Evolutionary conservation across 2,113 vertebrate genomes (phyloP).

Genomic region (Burhinus bistriatus): DNA sequence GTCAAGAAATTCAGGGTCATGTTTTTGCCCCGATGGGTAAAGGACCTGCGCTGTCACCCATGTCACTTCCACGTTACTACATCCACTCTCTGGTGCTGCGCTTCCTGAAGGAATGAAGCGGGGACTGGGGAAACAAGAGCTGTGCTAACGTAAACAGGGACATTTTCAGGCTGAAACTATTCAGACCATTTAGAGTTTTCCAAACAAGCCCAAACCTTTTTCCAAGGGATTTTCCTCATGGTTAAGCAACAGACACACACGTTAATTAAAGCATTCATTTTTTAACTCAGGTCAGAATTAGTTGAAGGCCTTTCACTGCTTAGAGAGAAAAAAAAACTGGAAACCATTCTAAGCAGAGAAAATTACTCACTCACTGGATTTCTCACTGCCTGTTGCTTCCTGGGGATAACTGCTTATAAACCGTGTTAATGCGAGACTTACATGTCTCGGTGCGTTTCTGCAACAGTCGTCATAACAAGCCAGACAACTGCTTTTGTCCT

Average conservation of each 20-base stretch:
- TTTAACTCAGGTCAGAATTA: neutral
- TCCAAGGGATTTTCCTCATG: slow-evolving; percentile 48
- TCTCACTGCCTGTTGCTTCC: neutral
- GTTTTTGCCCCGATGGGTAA: fast-evolving
- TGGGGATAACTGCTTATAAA: neutral
- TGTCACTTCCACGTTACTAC: neutral
- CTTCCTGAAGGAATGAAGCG: neutral
- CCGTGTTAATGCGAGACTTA: neutral
- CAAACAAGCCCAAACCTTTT: slow-evolving; percentile 15
- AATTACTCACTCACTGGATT: neutral
- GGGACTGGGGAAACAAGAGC: neutral
- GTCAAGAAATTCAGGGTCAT: neutral
- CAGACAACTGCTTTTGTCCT: neutral
- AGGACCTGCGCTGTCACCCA: fast-evolving
- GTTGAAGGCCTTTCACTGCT: neutral
- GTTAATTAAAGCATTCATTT: slow-evolving; percentile 37
- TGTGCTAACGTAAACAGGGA: neutral
- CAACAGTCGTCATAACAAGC: neutral
- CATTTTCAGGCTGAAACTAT: slow-evolving; percentile 29
- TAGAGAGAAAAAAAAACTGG: neutral
- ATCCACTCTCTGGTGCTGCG: neutral
- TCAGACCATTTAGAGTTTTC: slow-evolving; percentile 17
- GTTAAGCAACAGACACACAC: slow-evolving; percentile 24
- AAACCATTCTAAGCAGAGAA: neutral
- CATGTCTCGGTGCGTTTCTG: neutral